A percentile compares a stretch with the other conserved stretches of the same genome.
These are phyloP conservation scores for Leptoteleia sp. DNA, from an alignment of 1,140 invertebrate species.

Conservation along the genomic window DNA sequence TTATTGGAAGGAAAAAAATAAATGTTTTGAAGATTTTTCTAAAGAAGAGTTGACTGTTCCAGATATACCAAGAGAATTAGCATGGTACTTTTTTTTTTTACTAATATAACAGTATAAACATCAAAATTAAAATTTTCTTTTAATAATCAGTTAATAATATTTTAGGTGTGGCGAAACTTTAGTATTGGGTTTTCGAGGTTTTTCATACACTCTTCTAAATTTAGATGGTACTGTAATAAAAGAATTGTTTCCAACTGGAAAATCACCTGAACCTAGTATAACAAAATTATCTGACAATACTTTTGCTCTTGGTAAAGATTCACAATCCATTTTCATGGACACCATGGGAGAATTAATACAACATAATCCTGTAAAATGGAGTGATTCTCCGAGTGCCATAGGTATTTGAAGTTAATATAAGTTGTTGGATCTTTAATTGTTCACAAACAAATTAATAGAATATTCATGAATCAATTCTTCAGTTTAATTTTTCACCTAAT, in stretches of 20 bases:
- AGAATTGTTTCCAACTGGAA: slow-evolving; percentile 93
- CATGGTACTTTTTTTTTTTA: slow-evolving; percentile 85
- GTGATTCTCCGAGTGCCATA: slow-evolving; percentile 88
- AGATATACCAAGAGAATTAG: slow-evolving; percentile 91
- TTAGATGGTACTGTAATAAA: slow-evolving; percentile 84
- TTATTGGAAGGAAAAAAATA: too few relatives aligned
- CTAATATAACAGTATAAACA: too few relatives aligned
- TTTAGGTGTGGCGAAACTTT: slow-evolving; percentile 77
- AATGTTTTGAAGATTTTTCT: too few relatives aligned
- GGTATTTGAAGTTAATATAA: slow-evolving; percentile 81
- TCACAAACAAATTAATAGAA: too few relatives aligned
- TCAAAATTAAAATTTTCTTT: background rate
- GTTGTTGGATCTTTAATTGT: too few relatives aligned
- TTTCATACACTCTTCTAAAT: slow-evolving; percentile 77
- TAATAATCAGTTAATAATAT: slow-evolving; percentile 14
- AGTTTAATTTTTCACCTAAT: too few relatives aligned
- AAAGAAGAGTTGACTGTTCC: slow-evolving; percentile 87
- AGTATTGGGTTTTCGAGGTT: slow-evolving; percentile 77
- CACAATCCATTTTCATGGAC: slow-evolving; percentile 91
- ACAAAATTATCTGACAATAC: slow-evolving; percentile 87
- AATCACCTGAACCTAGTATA: slow-evolving; percentile 91
- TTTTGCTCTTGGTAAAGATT: slow-evolving; percentile 90
- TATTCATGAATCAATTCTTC: too few relatives aligned
- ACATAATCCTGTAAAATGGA: slow-evolving; percentile 90
- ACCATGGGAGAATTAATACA: slow-evolving; percentile 86